Conservation (phyloP, 1,140 invertebrate species). For the Caenorhabditis latens region DNA sequence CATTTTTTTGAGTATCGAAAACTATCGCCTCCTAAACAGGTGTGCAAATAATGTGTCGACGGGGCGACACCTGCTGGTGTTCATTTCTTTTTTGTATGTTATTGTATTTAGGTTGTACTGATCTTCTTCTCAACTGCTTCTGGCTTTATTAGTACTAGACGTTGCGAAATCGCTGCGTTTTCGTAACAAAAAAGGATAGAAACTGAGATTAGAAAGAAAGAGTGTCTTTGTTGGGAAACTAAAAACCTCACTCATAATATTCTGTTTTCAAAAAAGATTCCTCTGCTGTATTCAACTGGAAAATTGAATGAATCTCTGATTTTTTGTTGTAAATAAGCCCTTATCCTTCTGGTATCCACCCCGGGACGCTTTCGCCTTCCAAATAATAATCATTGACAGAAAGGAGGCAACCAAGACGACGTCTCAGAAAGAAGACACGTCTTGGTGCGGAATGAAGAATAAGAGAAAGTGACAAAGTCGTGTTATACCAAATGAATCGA, state of each 20-base stretch:
- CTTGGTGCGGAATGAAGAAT: not conserved
- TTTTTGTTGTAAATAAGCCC: slow-evolving; percentile 14
- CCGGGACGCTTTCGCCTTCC: not conserved
- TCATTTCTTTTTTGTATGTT: not conserved
- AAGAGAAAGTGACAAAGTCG: slow-evolving; percentile 26
- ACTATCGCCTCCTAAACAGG: slow-evolving; percentile 24
- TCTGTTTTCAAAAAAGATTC: not conserved
- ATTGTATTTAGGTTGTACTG: not conserved
- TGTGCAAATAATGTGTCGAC: slow-evolving; percentile 30
- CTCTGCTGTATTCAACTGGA: not conserved
- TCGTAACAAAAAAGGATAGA: not conserved
- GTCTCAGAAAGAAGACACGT: not conserved
- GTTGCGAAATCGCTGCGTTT: slow-evolving; percentile 25
- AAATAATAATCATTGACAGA: slow-evolving; percentile 36
- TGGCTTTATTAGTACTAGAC: not conserved
- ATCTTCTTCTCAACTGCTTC: not conserved
- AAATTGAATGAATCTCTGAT: not conserved
- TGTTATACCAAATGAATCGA: not conserved
- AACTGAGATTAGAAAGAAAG: not conserved
- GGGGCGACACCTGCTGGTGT: not conserved
- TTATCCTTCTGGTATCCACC: not conserved
- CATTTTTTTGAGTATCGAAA: slow-evolving; percentile 4
- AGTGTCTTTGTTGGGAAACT: too few species aligned
- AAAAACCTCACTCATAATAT: too few species aligned
- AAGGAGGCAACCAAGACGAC: slow-evolving; percentile 15